phyloP scores from a whole-genome alignment of 2,888 invertebrate genomes.

The Heliconius ismenius region DNA sequence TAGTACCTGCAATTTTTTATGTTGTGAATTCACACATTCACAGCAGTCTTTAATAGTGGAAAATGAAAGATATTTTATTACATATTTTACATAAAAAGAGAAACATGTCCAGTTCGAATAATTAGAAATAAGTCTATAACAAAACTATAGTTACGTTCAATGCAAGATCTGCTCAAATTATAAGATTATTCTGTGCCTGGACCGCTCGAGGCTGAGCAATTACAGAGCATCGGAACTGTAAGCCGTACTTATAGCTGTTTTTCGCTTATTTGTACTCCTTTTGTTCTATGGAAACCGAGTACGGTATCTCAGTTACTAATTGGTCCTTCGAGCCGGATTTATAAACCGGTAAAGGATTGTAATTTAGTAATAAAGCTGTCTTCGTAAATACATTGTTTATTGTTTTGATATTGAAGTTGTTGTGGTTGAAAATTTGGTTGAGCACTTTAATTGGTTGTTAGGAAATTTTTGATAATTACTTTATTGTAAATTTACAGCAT shows the following conservation, averaged over 20 bases:
- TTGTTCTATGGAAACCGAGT: conserved; percentile 63
- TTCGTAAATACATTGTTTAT: conserved; percentile 37
- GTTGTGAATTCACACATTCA: no score
- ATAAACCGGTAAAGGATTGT: conserved; percentile 55
- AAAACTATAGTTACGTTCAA: not conserved
- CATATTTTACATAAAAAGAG: no score
- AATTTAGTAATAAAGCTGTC: conserved; percentile 45
- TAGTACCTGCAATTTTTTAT: no score
- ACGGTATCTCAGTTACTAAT: conserved; percentile 72
- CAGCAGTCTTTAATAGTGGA: no score
- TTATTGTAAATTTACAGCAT: not conserved
- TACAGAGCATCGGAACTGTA: conserved; percentile 67
- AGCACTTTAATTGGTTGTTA: conserved; percentile 20
- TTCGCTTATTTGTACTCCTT: conserved; percentile 67
- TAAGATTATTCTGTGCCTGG: conserved; percentile 45
- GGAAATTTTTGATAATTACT: not conserved
- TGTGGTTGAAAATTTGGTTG: conserved; percentile 25
- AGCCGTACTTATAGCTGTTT: conserved; percentile 70
- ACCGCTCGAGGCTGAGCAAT: conserved; percentile 69
- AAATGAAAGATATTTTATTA: no score
- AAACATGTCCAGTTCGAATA: not conserved
- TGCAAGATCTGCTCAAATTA: not conserved
- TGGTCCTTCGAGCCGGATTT: conserved; percentile 61
- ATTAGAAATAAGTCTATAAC: not conserved
- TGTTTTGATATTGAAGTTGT: conserved; percentile 25